phyloP scores from a whole-genome alignment of 2,113 vertebrate species.

The Phaethon lepturus region DNA sequence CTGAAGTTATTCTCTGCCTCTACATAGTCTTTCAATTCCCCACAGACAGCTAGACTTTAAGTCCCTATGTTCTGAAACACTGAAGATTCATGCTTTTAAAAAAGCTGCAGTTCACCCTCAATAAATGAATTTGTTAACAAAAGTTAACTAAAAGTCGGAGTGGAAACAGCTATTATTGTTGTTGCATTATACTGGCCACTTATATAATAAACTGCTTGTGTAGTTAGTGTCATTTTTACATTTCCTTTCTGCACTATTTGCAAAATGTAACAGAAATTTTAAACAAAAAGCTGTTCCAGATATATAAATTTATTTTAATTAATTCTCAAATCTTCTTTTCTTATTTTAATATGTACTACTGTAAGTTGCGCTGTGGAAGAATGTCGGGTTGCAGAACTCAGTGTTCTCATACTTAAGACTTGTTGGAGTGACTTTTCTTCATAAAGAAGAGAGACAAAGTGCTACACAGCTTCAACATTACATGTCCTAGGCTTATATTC shows the following conservation, averaged over 20 bases:
- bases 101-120: neutral
- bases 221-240: neutral
- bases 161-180: neutral
- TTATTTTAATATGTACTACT: neutral
- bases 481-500: neutral
- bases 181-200: neutral
- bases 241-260: neutral
- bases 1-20: neutral
- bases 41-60: neutral
- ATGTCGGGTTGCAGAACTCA: neutral
- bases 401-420: neutral
- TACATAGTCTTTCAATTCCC: neutral
- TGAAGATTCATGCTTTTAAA: neutral
- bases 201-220: neutral
- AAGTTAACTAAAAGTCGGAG: neutral
- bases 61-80: neutral
- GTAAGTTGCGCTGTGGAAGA: neutral
- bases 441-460: neutral
- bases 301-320: neutral
- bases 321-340: neutral
- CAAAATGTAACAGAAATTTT: neutral
- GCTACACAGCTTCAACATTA: neutral
- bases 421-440: neutral
- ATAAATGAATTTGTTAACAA: neutral
- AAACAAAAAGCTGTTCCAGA: neutral